Conservation (phyloP, 2,113 vertebrate species). For the Gavialis gangeticus region DNA sequence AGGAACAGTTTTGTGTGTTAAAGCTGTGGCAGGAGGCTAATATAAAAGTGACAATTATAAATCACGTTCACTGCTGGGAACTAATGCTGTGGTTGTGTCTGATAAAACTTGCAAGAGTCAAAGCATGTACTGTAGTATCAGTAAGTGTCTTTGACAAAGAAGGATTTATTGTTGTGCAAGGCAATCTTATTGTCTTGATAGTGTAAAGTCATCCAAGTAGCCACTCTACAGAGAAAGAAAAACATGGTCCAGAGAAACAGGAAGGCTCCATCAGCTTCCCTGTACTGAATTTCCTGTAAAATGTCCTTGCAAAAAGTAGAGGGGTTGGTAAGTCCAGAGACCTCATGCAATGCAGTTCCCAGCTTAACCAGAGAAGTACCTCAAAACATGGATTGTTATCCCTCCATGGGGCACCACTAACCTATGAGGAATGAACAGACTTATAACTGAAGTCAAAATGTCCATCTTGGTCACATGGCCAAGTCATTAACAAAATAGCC, state of each 20-base stretch:
- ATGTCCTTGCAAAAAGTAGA: not conserved
- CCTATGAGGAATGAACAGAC: too few relatives aligned
- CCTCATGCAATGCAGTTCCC: not conserved
- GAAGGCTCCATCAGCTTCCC: not conserved
- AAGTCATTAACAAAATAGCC: too few relatives aligned
- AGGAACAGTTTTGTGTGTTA: not conserved
- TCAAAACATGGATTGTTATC: not conserved
- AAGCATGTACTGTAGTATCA: not conserved
- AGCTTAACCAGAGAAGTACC: not conserved
- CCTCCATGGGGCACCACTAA: not conserved
- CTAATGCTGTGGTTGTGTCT: conserved; percentile 13
- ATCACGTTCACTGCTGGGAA: not conserved
- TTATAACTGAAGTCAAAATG: too few relatives aligned
- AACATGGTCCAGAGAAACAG: not conserved
- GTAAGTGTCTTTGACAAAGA: conserved; percentile 7
- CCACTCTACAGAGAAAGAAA: not conserved
- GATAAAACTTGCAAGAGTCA: not conserved
- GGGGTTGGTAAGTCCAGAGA: too few relatives aligned
- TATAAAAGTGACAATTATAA: conserved; percentile 39
- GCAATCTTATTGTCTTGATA: not conserved
- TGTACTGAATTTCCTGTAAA: not conserved
- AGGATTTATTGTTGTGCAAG: not conserved
- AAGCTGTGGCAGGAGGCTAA: not conserved
- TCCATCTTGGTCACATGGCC: too few relatives aligned
- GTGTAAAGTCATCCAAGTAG: not conserved